Base-by-base conservation (phyloP, 2,113 vertebrate genomes). In the Melanostigma gelatinosum region DNA sequence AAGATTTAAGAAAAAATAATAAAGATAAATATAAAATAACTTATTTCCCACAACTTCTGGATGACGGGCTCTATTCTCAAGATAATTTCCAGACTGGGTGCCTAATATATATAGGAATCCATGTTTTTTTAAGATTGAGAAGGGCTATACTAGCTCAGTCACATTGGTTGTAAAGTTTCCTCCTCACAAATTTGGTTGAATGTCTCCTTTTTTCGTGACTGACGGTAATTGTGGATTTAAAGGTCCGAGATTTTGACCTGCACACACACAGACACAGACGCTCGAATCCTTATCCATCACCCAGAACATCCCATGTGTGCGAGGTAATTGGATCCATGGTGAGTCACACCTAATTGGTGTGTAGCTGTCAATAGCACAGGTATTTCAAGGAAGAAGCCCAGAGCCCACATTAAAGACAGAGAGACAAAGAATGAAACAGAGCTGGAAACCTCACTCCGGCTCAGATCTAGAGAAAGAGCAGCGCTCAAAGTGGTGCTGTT, bases 301-400 rank as follows among this genome's bases (percentile, higher is more conserved):
- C 70, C 34, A 42, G 80, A 84, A 64, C 79, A 87, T 84, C 77
- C 65, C 44, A 44, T 84, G 81, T 80, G 78, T 83, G 75, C 15
- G 2, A 48, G 58, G 40, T 92, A 90, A 92, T 92, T 92, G 93
- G 89, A 79, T 87, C 83, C 27, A 27, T 40, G 50, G 84, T 84
- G 87, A 88, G 80, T 82, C 75, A 77, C 16, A 69, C 71, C 82
- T 93, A 92, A 93, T 93, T 92, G 90, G 85, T 65, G 86, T 61
- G 80, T 69, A 84, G 80, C 88, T 90, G 91, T 92, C 90, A 80
- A 85, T 65, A 81, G 78, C 1, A 2, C 83, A 89, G 82, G 90
- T 91, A 88, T 84, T 79, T 79, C 22, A 84, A 87, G 72, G 65
- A 70, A 61, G 60, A 4, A 63, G 71, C 75, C 78, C 7, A 8